Evolutionary conservation across 2,888 invertebrate species (phyloP).

Genomic region (Andrena chrysosceles): DNA sequence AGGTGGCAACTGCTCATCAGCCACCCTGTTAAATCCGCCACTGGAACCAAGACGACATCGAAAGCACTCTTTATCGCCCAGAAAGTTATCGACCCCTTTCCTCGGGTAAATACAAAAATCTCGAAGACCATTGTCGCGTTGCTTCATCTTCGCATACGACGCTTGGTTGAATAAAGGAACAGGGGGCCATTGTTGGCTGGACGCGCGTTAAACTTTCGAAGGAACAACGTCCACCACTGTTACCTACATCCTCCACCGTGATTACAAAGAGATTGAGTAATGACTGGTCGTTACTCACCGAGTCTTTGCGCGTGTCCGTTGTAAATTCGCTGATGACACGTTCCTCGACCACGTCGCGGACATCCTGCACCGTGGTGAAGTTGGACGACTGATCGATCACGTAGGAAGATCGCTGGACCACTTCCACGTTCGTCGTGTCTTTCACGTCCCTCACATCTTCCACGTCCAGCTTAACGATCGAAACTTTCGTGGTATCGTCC

Average conservation of each 20-base stretch:
- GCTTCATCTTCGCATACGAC: not conserved
- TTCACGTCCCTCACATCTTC: slow-evolving; percentile 74
- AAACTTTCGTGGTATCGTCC: slow-evolving; percentile 68
- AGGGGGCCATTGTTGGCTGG: not conserved
- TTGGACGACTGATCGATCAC: slow-evolving; percentile 79
- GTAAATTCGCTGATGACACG: slow-evolving; percentile 86
- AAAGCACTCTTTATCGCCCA: not conserved
- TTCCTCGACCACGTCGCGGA: slow-evolving; percentile 82
- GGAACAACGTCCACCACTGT: slow-evolving; percentile 21
- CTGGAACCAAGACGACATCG: too few relatives aligned
- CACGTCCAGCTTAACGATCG: slow-evolving; percentile 83
- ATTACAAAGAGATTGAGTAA: slow-evolving; percentile 31
- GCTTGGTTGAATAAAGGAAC: slow-evolving; percentile 14
- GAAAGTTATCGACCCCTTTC: not conserved
- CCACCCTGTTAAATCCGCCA: too few relatives aligned
- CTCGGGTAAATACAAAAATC: not conserved
- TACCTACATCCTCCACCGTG: not conserved
- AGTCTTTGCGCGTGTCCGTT: slow-evolving; percentile 81
- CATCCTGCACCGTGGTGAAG: slow-evolving; percentile 77
- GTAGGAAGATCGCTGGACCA: slow-evolving; percentile 75
- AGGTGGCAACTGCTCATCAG: too few relatives aligned
- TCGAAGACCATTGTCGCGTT: not conserved
- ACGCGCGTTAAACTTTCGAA: not conserved
- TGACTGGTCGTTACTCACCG: slow-evolving; percentile 75
- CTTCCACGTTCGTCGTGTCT: slow-evolving; percentile 80